Evolutionary conservation across 2,888 invertebrate genomes (phyloP).

Genomic region (Amiota communis): DNA sequence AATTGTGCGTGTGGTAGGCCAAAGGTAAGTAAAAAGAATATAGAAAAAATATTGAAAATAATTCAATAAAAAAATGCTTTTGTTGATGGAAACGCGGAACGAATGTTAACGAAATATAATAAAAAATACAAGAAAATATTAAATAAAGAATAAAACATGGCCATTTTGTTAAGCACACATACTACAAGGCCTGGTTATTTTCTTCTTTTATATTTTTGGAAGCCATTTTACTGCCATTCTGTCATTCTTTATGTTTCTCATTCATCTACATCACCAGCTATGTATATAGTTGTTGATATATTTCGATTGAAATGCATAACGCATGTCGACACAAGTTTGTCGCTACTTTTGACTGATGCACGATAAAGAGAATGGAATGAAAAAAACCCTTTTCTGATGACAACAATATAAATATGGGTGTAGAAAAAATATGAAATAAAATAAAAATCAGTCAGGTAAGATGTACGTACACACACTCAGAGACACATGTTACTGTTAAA

Average conservation of each 20-base stretch:
- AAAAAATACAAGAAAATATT: no score
- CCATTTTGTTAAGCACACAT: no score
- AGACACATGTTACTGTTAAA: background rate
- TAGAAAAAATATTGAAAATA: background rate
- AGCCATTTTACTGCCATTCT: no score
- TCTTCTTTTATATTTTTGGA: no score
- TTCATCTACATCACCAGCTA: no score
- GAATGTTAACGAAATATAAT: no score
- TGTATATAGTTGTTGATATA: background rate
- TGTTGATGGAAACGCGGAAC: no score
- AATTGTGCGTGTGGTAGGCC: background rate
- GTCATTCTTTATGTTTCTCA: no score
- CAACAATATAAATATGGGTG: background rate
- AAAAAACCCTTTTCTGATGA: background rate
- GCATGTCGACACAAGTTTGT: conserved; percentile 48
- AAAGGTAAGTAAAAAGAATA: background rate
- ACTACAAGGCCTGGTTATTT: no score
- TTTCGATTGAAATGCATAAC: conserved; percentile 50
- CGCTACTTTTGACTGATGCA: conserved; percentile 40
- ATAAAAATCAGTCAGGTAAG: background rate
- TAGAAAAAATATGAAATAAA: background rate
- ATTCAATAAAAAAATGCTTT: conserved; percentile 5
- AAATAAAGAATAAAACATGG: no score
- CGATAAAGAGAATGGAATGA: background rate
- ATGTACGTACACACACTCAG: background rate